phyloP scores from a whole-genome alignment of 2,113 vertebrate species.

The Stictonetta naevosa region DNA sequence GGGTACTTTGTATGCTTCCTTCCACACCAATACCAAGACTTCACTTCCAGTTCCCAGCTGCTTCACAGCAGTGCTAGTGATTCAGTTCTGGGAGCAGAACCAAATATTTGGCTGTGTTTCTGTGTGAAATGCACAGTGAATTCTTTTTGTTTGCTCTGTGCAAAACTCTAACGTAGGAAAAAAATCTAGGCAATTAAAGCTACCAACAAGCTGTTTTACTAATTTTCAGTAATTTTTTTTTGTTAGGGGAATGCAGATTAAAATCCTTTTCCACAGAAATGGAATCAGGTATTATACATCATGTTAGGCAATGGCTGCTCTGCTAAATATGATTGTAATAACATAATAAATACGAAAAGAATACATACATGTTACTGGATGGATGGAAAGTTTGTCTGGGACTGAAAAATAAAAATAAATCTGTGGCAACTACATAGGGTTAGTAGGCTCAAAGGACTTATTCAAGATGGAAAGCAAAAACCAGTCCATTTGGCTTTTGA shows the following conservation, averaged over 20 bases:
- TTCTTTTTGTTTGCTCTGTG: not conserved
- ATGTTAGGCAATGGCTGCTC: not conserved
- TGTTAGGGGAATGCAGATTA: not conserved
- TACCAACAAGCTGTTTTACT: not conserved
- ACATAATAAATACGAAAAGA: not conserved
- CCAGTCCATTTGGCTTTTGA: not conserved
- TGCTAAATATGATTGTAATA: not conserved
- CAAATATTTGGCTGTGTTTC: not conserved
- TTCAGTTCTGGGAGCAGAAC: slow-evolving; percentile 10
- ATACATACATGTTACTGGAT: not conserved
- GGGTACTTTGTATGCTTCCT: not conserved
- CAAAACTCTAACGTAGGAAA: not conserved
- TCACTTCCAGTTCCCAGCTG: not conserved
- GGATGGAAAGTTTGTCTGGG: not conserved
- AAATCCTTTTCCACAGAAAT: not conserved
- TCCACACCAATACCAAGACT: not conserved
- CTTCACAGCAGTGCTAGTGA: not conserved
- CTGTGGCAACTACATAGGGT: not conserved
- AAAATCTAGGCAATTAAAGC: not conserved
- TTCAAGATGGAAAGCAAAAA: not conserved
- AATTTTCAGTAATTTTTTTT: not conserved
- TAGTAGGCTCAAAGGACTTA: not conserved
- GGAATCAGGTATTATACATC: fast-evolving
- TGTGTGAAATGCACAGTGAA: not conserved
- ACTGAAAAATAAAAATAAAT: not conserved